A percentile compares a stretch with the other conserved stretches of the same genome.
Conservation (phyloP, 53 echinoderm and acorn worm species). For the Holothuria scabra region DNA sequence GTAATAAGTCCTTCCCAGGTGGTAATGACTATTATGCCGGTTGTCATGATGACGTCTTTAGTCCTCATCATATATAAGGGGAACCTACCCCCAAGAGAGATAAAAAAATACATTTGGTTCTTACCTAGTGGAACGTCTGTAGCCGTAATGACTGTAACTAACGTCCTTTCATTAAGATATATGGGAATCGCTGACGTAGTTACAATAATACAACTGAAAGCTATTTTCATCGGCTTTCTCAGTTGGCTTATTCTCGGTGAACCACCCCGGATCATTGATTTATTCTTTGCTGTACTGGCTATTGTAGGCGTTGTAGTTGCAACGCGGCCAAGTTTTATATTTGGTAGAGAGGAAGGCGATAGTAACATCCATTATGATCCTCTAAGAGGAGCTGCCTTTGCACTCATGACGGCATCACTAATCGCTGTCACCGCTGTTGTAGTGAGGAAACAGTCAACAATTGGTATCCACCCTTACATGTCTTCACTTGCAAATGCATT, state of each 20-base stretch:
- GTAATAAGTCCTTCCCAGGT: neutral
- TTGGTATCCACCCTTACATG: neutral
- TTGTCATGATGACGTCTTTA: neutral
- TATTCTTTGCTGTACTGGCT: neutral
- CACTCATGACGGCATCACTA: neutral
- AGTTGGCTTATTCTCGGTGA: constrained; percentile 8
- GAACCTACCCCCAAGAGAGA: no score
- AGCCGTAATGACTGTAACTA: no score
- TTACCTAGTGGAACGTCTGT: no score
- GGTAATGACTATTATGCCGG: neutral
- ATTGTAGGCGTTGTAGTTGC: neutral
- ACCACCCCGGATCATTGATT: constrained; percentile 1
- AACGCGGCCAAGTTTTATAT: neutral
- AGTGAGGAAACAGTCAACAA: neutral
- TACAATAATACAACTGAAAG: neutral
- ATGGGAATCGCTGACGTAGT: no score
- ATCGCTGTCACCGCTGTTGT: neutral
- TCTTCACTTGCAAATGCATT: neutral
- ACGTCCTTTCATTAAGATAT: no score
- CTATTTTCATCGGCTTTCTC: neutral
- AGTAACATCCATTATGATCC: neutral
- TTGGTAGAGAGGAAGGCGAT: neutral
- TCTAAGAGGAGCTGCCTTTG: neutral
- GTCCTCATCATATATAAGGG: no score
- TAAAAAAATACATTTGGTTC: no score